Evolutionary conservation across 2,113 vertebrate species (phyloP).

Genomic region (Cheirogaleus medius): DNA sequence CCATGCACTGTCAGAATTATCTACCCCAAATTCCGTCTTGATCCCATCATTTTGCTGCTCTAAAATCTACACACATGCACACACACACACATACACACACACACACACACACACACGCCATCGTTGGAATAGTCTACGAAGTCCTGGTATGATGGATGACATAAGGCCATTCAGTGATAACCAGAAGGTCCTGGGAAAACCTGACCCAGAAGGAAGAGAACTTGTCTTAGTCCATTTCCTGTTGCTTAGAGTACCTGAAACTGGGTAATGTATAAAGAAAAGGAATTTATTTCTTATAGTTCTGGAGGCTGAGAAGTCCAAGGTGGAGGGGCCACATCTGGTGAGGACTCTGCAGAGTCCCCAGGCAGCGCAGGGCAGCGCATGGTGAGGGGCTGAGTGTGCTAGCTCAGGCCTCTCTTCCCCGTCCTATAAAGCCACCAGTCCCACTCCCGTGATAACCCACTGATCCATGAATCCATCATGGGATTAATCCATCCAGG

Average conservation of each 20-base stretch:
- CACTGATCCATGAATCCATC: neutral
- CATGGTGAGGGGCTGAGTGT: neutral
- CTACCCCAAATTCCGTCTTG: neutral
- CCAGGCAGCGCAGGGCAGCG: neutral
- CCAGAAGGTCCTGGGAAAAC: neutral
- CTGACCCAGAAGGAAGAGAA: neutral
- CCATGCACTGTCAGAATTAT: neutral
- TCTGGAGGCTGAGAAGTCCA: neutral
- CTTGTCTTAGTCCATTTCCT: neutral
- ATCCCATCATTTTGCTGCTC: neutral
- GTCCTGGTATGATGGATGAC: neutral
- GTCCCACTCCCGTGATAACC: neutral
- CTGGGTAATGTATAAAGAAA: neutral
- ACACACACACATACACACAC: neutral
- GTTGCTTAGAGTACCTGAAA: neutral
- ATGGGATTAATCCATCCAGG: neutral
- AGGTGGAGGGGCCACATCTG: neutral
- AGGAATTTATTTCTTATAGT: neutral
- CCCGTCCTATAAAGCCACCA: neutral
- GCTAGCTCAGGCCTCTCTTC: neutral
- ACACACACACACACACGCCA: accelerated
- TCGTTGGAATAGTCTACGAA: neutral
- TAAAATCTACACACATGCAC: no score
- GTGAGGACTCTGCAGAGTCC: neutral
- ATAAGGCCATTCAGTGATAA: neutral